These are phyloP conservation scores for Acridotheres tristis DNA, from an alignment of 2,797 vertebrate genomes.

Conservation along the genomic window DNA sequence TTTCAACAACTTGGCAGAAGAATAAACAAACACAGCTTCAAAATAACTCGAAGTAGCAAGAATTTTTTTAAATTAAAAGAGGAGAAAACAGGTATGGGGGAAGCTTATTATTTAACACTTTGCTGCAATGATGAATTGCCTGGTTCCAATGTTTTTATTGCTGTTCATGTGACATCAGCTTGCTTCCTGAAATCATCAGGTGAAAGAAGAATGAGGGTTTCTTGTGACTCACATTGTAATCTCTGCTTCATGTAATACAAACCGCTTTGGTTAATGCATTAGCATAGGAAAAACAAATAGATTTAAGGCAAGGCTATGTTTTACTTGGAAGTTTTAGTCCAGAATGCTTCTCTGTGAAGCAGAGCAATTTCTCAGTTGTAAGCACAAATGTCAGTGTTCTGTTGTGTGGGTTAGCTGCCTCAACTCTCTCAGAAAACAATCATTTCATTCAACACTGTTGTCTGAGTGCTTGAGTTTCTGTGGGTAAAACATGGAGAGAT, in stretches of 20 bases:
- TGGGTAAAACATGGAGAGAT: neutral
- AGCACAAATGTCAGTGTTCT: neutral
- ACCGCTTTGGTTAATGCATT: neutral
- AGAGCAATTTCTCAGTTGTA: neutral
- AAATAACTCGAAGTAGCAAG: neutral
- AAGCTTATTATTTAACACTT: neutral
- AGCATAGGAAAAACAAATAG: neutral
- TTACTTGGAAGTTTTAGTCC: neutral
- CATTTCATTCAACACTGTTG: neutral
- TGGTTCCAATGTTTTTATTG: neutral
- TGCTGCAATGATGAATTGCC: neutral
- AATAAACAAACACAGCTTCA: neutral
- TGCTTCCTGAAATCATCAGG: neutral
- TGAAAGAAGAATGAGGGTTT: neutral
- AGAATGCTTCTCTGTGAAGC: neutral
- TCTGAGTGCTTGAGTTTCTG: neutral
- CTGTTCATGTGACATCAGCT: neutral
- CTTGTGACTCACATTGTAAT: neutral
- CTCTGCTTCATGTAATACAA: neutral
- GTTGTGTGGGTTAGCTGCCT: neutral
- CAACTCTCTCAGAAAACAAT: neutral
- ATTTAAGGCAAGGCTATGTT: neutral
- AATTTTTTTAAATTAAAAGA: neutral
- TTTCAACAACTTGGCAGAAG: conserved; percentile 14
- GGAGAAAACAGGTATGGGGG: neutral